phyloP scores from a whole-genome alignment of 2,797 vertebrate genomes.

The Coreius guichenoti region DNA sequence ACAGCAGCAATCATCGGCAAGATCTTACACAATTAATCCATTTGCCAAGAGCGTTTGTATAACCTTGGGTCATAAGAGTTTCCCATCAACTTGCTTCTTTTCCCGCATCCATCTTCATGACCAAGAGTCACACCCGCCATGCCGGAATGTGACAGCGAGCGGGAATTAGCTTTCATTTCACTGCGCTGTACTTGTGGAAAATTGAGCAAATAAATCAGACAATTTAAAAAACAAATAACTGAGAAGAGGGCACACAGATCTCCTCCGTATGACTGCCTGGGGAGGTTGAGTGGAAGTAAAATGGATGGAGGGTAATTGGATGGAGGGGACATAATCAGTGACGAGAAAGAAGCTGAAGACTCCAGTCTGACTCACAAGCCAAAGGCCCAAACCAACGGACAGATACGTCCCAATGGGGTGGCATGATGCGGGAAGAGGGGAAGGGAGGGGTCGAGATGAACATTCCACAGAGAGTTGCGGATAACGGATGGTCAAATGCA shows the following conservation, averaged over 20 bases:
- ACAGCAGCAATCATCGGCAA: constrained; percentile 79
- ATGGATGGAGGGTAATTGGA: constrained; percentile 23
- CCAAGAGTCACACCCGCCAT: neutral
- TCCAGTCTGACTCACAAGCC: neutral
- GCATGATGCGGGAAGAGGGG: constrained; percentile 4
- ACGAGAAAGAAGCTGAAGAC: constrained; percentile 36
- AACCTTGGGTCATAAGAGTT: constrained; percentile 76
- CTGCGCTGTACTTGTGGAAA: constrained; percentile 19
- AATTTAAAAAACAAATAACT: constrained; percentile 62
- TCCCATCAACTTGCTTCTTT: constrained; percentile 72
- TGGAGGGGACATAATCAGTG: constrained; percentile 19
- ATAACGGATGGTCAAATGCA: constrained; percentile 37
- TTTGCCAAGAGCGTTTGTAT: constrained; percentile 69
- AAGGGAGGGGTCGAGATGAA: neutral
- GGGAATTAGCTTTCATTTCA: constrained; percentile 25
- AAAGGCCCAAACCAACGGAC: constrained; percentile 50
- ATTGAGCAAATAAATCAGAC: constrained; percentile 61
- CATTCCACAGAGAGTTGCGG: constrained; percentile 8
- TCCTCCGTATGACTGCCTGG: neutral
- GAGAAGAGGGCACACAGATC: constrained; percentile 45
- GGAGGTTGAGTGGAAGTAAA: neutral
- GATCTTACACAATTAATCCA: constrained; percentile 82
- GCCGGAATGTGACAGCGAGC: neutral
- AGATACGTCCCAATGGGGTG: constrained; percentile 39
- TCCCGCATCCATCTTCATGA: constrained; percentile 51